Base-by-base conservation (phyloP, 2,797 vertebrate genomes). In the Alfaro cultratus region DNA sequence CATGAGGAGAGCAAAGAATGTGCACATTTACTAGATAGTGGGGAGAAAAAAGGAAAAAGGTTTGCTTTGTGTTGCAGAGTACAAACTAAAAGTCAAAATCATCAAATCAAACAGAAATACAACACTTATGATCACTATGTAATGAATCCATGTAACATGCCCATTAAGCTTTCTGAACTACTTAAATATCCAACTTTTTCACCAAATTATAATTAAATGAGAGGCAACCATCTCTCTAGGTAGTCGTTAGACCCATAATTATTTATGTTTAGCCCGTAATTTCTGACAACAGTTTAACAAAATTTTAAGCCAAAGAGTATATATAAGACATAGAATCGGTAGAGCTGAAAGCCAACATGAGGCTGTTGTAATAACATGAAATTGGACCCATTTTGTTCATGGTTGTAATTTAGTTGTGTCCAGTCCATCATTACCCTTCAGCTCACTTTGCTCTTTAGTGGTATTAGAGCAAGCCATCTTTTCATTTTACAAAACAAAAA, bases 301-400 rank as follows among this genome's bases (percentile, higher is more conserved):
- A 68, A 41, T 68, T 41, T 39, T 21, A 68, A 43, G 5, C 67
- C 11, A 64, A 68, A 4, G 21, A 21, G 46, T 11, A 4, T 21
- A 16, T 47, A 47, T 16, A 31, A n/a, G 60, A 47, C 39, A 21
- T 8, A 67, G 60, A 43, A 45, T 55, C 60, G n/a, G 34, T 47
- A 67, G 60, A 77, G 60, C 13, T 51, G 60, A 68, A 10, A 76
- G 60, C 57, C 57, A 68, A n/a, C 45, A 26, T 5, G 31, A 77
- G 60, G 21, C 75, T 36, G 45, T n/a, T 45, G 45, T 36, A 76
- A 76, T 47, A 34, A 67, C 5, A 8, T 43, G 5, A 41, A 68
- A 68, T 41, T 43, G 31, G 31, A 13, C 12, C 60, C 49, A 39
- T n/a, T 39, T 64, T 39, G 31, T 4, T 36, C 18, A 36, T 9